Evolutionary conservation across 1,140 invertebrate genomes (phyloP).

Genomic region (Hermatobates lingyangjiaoensis): DNA sequence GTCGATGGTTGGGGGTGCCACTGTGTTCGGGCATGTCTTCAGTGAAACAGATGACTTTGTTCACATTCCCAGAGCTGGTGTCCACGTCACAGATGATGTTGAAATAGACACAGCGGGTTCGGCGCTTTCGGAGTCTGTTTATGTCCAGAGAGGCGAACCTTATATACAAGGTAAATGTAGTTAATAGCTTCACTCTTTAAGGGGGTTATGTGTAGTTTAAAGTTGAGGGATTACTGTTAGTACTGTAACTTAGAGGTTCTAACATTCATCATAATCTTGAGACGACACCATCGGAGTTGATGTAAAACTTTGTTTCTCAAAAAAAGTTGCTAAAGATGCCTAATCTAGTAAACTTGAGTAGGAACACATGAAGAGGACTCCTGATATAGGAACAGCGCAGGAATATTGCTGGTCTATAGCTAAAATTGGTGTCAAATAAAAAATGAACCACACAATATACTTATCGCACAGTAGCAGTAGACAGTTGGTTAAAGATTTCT

Average conservation of each 20-base stretch:
- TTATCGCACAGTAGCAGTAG: too few species aligned
- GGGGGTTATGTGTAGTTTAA: neutral
- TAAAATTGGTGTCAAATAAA: too few species aligned
- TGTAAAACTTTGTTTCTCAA: neutral
- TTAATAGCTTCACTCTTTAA: neutral
- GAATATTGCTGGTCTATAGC: too few species aligned
- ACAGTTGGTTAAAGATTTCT: too few species aligned
- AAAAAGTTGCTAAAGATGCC: neutral
- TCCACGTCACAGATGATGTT: constrained; percentile 10
- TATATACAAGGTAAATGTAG: constrained; percentile 12
- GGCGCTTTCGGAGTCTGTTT: constrained; percentile 3
- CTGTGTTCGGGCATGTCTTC: constrained; percentile 9
- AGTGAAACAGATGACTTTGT: constrained; percentile 7
- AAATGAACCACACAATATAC: too few species aligned
- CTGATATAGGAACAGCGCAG: too few species aligned
- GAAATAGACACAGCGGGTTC: constrained; percentile 10
- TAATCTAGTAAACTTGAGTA: neutral
- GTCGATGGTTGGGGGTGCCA: constrained; percentile 2
- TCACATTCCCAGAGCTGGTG: constrained; percentile 10
- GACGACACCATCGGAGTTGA: neutral
- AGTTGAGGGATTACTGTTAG: neutral
- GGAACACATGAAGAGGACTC: too few species aligned
- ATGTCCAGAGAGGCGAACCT: constrained; percentile 5
- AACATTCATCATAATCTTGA: neutral
- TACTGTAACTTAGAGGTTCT: neutral